Evolutionary conservation across 2,797 vertebrate genomes (phyloP).

Genomic region (Clarias fuscus): DNA sequence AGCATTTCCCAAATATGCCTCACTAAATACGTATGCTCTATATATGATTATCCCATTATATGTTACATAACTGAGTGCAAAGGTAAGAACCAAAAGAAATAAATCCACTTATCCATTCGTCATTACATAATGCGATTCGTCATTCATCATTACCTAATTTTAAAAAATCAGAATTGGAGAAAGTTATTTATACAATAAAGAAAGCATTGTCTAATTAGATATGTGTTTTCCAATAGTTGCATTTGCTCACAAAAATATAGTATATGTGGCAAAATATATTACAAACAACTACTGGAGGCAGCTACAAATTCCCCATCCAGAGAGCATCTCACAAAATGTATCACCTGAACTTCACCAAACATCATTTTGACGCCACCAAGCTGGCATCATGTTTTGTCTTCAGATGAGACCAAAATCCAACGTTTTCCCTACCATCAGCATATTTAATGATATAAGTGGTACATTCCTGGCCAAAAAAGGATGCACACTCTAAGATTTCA

Average conservation of each 20-base stretch:
- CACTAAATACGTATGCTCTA: neutral
- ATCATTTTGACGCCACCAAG: neutral
- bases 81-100: neutral
- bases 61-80: neutral
- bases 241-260: neutral
- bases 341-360: neutral
- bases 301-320: neutral
- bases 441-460: neutral
- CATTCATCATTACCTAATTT: neutral
- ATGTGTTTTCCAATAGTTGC: neutral
- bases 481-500: too few species aligned
- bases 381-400: neutral
- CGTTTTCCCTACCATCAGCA: neutral
- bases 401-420: neutral
- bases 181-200: too few species aligned
- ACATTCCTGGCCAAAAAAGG: too few species aligned
- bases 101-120: neutral
- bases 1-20: neutral
- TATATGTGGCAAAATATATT: neutral
- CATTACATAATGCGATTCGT: neutral
- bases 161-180: neutral
- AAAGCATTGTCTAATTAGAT: neutral
- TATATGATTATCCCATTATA: too few species aligned
- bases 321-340: neutral
- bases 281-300: neutral